Conservation (phyloP, 2,797 vertebrate species). For the Basileuterus tristriatus region DNA sequence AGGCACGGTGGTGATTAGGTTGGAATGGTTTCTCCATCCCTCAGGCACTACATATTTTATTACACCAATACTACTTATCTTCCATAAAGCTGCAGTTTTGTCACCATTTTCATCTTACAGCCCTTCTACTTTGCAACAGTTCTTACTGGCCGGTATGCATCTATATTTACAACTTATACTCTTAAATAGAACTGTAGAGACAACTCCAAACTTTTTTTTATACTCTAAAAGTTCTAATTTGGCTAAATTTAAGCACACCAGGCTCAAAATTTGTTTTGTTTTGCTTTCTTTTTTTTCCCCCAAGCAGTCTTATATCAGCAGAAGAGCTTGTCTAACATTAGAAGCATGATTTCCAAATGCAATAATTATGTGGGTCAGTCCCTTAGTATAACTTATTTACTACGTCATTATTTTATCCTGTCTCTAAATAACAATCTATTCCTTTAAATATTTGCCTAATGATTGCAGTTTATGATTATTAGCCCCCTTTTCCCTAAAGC, state of each 20-base stretch:
- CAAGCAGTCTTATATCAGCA: background rate
- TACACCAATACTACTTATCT: background rate
- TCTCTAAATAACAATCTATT: background rate
- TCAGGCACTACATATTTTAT: background rate
- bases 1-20: background rate
- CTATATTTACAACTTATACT: background rate
- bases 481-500: background rate
- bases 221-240: background rate
- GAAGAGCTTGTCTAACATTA: background rate
- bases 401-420: background rate
- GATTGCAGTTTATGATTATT: background rate
- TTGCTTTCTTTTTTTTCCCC: fast-evolving
- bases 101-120: background rate
- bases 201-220: background rate
- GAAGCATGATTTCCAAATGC: background rate
- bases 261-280: background rate
- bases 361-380: background rate
- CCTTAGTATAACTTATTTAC: background rate
- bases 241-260: background rate
- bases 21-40: background rate
- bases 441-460: background rate
- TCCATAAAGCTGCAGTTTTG: background rate
- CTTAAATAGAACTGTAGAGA: background rate
- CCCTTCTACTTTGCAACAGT: background rate
- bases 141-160: background rate